Conservation (phyloP, 2,113 vertebrate genomes). For the Rhegmatorhina hoffmannsi region DNA sequence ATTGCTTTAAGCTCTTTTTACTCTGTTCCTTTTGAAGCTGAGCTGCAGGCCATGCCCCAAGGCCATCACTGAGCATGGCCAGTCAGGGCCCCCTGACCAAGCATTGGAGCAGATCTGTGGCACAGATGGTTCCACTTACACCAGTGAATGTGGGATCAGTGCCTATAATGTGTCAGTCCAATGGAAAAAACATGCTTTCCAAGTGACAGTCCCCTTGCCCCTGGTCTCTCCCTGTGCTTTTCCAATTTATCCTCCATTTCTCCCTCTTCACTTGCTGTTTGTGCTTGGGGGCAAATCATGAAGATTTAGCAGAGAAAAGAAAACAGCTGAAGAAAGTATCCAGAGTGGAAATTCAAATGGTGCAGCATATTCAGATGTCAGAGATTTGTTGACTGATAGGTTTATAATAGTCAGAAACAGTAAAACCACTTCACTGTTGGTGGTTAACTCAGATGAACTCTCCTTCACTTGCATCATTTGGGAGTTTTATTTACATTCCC, state of each 20-base stretch:
- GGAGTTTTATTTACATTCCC: neutral
- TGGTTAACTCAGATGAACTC: neutral
- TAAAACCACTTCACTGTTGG: neutral
- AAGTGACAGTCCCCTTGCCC: neutral
- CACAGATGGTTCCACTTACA: conserved; percentile 52
- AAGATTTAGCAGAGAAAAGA: neutral
- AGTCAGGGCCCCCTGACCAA: neutral
- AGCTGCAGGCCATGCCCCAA: accelerated
- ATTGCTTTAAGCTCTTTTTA: neutral
- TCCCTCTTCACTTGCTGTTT: neutral
- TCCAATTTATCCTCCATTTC: neutral
- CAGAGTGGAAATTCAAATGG: neutral
- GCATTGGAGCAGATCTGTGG: neutral
- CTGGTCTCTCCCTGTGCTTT: neutral
- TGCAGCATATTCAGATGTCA: neutral
- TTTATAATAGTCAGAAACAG: neutral
- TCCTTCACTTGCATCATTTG: neutral
- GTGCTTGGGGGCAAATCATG: neutral
- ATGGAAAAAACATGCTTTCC: neutral
- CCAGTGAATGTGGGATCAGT: neutral
- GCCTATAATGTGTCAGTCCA: neutral
- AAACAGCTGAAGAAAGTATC: conserved; percentile 6
- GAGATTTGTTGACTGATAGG: conserved; percentile 19
- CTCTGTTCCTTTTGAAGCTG: neutral
- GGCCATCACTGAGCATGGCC: neutral